Conservation (phyloP, 2,797 vertebrate genomes). For the Nasua narica region DNA sequence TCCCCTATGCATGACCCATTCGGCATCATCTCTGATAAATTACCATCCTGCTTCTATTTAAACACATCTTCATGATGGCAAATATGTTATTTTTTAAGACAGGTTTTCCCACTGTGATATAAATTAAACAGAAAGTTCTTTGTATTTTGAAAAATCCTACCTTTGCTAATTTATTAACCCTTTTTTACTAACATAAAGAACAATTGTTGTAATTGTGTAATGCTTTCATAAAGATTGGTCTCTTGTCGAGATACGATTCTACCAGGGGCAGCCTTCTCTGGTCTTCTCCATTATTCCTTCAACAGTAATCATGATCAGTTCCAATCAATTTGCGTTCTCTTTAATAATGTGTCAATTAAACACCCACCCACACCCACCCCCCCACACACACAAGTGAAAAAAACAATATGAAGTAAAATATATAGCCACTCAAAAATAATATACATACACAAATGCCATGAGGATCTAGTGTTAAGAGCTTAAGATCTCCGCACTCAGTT, state of each 20-base stretch:
- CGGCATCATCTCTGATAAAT: constrained; percentile 8
- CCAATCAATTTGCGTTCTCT: not conserved
- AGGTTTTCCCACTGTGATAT: not conserved
- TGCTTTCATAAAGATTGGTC: not conserved
- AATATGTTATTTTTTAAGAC: not conserved
- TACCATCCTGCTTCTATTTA: not conserved
- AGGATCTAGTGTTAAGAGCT: no score
- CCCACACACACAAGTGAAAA: not conserved
- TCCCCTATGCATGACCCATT: not conserved
- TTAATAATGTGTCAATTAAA: not conserved
- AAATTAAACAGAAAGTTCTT: constrained; percentile 24
- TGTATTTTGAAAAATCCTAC: not conserved
- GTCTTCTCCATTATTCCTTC: not conserved
- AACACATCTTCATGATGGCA: not conserved
- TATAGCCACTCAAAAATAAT: not conserved
- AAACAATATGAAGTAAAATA: not conserved
- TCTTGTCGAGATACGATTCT: not conserved
- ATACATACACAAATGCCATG: not conserved
- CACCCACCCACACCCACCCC: not conserved
- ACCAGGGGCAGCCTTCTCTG: not conserved
- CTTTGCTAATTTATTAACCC: not conserved
- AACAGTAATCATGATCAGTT: not conserved
- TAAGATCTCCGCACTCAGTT: not conserved
- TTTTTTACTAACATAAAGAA: not conserved
- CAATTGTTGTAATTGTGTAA: not conserved